A percentile compares a stretch with the other conserved stretches of the same genome.
Evolutionary conservation across 2,888 invertebrate species (phyloP).

Genomic region (Onthophagus sagittarius): DNA sequence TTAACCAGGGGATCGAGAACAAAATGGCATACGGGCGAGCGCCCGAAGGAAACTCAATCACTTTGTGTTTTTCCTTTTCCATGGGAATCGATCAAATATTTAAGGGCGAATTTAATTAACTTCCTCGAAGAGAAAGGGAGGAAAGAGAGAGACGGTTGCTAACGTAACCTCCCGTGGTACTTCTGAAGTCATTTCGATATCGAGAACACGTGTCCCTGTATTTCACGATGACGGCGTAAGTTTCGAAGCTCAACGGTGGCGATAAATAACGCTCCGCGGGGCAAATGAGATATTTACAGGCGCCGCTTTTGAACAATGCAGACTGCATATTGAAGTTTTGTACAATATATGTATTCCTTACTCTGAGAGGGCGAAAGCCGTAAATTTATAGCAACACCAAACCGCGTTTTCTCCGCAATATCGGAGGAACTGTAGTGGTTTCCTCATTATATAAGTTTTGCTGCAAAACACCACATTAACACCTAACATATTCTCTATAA

Average conservation of each 20-base stretch:
- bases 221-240: not conserved
- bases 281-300: constrained; percentile 12
- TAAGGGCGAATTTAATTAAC: constrained; percentile 10
- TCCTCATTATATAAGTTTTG: not conserved
- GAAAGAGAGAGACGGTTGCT: too few species aligned
- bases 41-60: not conserved
- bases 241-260: not conserved
- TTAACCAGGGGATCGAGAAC: not conserved
- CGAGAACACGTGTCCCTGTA: constrained; percentile 1
- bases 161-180: not conserved
- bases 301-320: constrained; percentile 19
- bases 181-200: not conserved
- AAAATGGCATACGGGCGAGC: not conserved
- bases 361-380: not conserved
- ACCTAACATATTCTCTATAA: not conserved
- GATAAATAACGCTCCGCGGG: constrained; percentile 9
- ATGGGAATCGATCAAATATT: constrained; percentile 9
- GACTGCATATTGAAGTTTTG: constrained; percentile 21
- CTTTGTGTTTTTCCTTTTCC: not conserved
- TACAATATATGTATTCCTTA: constrained; percentile 10
- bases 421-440: not conserved
- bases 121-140: not conserved
- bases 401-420: not conserved
- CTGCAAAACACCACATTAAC: not conserved
- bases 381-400: constrained; percentile 2